Base-by-base conservation (phyloP, 2,888 invertebrate genomes). In the Eristalis tenax region DNA sequence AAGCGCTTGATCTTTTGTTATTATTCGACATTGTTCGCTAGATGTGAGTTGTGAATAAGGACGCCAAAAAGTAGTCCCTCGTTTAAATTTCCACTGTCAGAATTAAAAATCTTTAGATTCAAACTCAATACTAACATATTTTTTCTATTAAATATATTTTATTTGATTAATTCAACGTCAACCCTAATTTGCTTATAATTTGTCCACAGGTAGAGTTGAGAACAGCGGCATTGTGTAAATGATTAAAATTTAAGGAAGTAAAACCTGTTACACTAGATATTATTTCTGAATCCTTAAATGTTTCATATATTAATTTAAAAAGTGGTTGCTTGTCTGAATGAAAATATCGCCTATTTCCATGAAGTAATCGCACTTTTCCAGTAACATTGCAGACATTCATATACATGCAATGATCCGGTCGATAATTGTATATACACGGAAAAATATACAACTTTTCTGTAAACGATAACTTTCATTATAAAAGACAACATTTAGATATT, bases 341-440 rank as follows among this genome's bases (percentile, higher is more conserved):
- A 93, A 98, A 98, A 71, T 96, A 96, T 4, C 96, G 95, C 71
- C 99, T 94, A 90, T 97, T 98, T 50, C 98, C 99, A 92, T 99
- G 99, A 65, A 99, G 92, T 8, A 99, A 94, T 88, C 95, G 94
- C n/a, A 97, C 96, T 1, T 98, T 99, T 40, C 90, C 85, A 5
- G 93, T 92, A 18, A 90, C 90, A 66, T 95, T 94, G 92, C 99
- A 99, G 4, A 97, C 96, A 91, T 96, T 97, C 93, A 96, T 97
- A 91, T 99, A 99, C 97, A 98, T 97, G 93, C 99, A 99, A 93
- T 99, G 99, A 93, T 99, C 99, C 1, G 98, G 96, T 68, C 99
- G 95, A 93, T 97, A 99, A 93, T 99, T 99, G 93, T 96, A 98
- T 84, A 96, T 95, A 91, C 99, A 99, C 0, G 96, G 95, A 91